Conservation (phyloP, 1,140 invertebrate genomes). For the Pseudobourletiella spinata region DNA sequence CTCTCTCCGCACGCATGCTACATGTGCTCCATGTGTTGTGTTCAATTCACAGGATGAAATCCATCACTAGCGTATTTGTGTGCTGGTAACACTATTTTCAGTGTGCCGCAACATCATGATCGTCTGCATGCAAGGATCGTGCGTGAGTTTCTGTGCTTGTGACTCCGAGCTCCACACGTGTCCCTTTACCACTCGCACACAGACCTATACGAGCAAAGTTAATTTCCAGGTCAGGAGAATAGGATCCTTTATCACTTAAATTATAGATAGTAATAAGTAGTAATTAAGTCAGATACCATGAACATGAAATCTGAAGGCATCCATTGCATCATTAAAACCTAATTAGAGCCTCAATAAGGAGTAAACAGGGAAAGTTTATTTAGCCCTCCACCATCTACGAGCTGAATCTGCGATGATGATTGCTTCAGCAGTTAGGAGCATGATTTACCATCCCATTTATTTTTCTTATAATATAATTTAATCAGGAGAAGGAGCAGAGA, state of each 20-base stretch:
- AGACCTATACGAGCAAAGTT: too few species aligned
- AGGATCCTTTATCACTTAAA: too few species aligned
- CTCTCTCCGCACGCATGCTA: not conserved
- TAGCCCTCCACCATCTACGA: not conserved
- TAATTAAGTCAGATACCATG: too few species aligned
- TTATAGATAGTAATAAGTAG: too few species aligned
- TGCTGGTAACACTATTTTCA: not conserved
- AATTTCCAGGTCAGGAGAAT: too few species aligned
- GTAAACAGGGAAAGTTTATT: not conserved
- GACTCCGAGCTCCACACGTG: not conserved
- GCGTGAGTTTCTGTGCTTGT: not conserved
- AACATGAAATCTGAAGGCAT: too few species aligned
- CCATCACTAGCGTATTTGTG: not conserved
- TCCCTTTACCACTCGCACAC: too few species aligned
- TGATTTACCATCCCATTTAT: not conserved
- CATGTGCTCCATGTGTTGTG: not conserved
- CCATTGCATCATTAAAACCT: too few species aligned
- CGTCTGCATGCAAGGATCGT: too few species aligned
- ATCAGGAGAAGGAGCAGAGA: not conserved
- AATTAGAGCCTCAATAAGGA: too few species aligned
- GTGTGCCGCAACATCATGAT: too few species aligned
- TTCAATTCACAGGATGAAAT: not conserved
- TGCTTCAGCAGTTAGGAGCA: not conserved
- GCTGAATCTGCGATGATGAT: not conserved
- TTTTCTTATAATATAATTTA: not conserved